Evolutionary conservation across 2,797 vertebrate species (phyloP), one percentile per base, ranked within the genome.

Genomic region (Chaunax sp.): DNA sequence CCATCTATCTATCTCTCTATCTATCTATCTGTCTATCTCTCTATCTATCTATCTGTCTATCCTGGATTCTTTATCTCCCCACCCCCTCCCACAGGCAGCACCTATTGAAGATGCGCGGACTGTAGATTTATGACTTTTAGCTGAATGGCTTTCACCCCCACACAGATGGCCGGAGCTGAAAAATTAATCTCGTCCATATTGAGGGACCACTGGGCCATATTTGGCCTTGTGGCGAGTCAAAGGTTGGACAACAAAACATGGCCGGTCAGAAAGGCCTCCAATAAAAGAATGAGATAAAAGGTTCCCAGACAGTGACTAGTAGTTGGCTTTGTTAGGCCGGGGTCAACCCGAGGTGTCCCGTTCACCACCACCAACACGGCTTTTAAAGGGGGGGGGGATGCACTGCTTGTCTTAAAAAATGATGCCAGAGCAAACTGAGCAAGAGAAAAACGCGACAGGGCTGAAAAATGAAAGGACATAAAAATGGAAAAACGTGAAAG

Each of bases 321-420:
- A 83, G 88, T 77, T 72, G 81, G 79, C 88, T 91, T 91, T 91
- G 90, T 91, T 89, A 19, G 46, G 52, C 64, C 6, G 64, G 78
- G 90, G 90, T 92, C 94, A 95, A 37, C 67, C 72, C 92, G 94
- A 94, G 95, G 95, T 96, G 95, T 95, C 95, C 94, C 69, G 63
- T 22, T 79, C 78, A 63, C 61, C 78, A 62, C 66, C 67, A 61
- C 19, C 56, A 55, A 6, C 61, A 53, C 58, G 2, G 51, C 82
- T 60, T 78, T 65, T 59, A 61, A 67, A 55, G 38, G 53, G 28
- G 28, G 28, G 7, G 30, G n/a, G 61, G 51, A 77, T 23, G 72
- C 72, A 28, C 38, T 5, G 30, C 69, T 59, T 9, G 41, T 19
- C 55, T 67, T 86, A 74, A 84, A 84, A 83, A 89, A 89, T 86